Base-by-base conservation (phyloP, 2,797 vertebrate species). In the Enteromius viviparus region DNA sequence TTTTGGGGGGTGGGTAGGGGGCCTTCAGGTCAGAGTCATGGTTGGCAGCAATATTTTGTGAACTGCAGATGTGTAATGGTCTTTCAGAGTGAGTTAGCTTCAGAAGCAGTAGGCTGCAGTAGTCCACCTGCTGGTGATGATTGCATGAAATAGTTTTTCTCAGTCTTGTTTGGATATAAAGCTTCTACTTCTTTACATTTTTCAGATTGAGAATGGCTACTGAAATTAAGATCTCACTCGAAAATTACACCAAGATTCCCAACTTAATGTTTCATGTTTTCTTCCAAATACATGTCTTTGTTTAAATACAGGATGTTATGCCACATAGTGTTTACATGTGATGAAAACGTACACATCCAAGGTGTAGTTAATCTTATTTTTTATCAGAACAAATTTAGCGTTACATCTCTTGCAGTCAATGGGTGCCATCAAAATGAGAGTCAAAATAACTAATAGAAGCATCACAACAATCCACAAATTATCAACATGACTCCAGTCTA, bases 41-140 rank as follows among this genome's bases (percentile, higher is more conserved):
- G 19, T 4, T 68, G 34, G 19, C 19, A 68, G 65, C 65, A 40
- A 2, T 26, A 51, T 72, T 32, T 51, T 21, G 70, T 51, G 26
- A 51, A 72, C 47, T 72, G 26, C 47, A 51, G 70, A 72, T 51
- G 70, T 72, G 17, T 51, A 32, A 51, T 32, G 26, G 9, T 51
- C 70, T 72, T 72, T 72, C 19, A 21, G 17, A 17, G 26, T 72
- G 17, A 17, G 26, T 51, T 51, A 29, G 17, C 70, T 6, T 32
- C 3, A 6, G 6, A 70, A 51, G 17, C 9, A 72, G 70, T 34
- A 4, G 0, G 1, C 34, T 72, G 26, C 45, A 32, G 4, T 32
- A 32, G 15, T 72, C 45, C 23, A 49, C 15, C 26, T 32, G 69
- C 45, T 72, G 26, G 69, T 72, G 47, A 72, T 49, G 68, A 17